Conservation (phyloP, 2,113 vertebrate genomes). For the Aegithalos caudatus region DNA sequence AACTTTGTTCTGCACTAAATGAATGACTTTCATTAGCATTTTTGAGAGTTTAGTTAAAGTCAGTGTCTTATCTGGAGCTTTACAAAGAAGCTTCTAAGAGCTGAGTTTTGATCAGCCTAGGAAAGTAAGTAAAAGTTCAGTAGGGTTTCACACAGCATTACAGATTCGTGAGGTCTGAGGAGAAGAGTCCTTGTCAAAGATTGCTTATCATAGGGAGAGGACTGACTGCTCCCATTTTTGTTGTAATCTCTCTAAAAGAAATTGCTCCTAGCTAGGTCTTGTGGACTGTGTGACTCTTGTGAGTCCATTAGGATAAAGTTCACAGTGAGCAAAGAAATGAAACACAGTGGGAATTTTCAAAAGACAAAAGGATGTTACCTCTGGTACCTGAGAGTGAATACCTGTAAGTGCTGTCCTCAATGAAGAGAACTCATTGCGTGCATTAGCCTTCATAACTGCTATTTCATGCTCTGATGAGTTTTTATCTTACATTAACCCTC, state of each 20-base stretch:
- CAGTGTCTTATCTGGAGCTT: neutral
- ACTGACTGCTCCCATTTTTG: neutral
- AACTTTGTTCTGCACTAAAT: neutral
- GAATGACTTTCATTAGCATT: neutral
- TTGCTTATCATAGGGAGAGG: neutral
- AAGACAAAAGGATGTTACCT: neutral
- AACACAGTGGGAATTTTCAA: neutral
- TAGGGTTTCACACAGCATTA: neutral
- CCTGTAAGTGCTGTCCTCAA: neutral
- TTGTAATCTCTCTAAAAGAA: neutral
- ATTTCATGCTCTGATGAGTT: neutral
- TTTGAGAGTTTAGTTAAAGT: neutral
- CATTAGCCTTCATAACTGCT: neutral
- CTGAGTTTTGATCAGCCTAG: neutral
- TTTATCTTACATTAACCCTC: neutral
- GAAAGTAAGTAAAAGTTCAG: neutral
- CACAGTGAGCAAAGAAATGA: neutral
- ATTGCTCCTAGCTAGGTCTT: neutral
- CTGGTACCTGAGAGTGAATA: neutral
- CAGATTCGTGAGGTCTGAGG: neutral
- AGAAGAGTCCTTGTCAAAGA: neutral
- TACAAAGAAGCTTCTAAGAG: neutral
- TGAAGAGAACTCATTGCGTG: accelerated
- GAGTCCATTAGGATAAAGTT: neutral
- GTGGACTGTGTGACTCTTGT: neutral